A percentile compares a stretch with the other conserved stretches of the same genome.
Evolutionary conservation across 2,797 vertebrate genomes (phyloP).

Genomic region (Gymnoscopelus braueri): DNA sequence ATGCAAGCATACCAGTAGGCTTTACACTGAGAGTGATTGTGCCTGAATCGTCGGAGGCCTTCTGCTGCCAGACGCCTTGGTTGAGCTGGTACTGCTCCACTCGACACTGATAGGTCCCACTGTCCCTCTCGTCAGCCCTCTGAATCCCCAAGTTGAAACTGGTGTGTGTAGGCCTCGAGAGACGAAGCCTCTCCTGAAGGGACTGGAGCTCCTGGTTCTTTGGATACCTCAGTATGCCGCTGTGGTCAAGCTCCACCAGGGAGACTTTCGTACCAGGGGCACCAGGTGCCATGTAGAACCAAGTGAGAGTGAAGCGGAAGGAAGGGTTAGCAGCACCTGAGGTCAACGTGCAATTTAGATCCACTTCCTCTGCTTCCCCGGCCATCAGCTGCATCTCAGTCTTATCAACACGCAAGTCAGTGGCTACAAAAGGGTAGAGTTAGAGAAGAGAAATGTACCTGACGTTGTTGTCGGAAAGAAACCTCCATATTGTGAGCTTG

Average conservation of each 20-base stretch:
- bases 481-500: too few species aligned
- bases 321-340: slow-evolving; percentile 29
- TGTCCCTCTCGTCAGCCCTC: slow-evolving; percentile 43
- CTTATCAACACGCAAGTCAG: slow-evolving; percentile 35
- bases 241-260: slow-evolving; percentile 56
- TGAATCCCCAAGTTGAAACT: slow-evolving; percentile 56
- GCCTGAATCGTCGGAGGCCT: slow-evolving; percentile 33
- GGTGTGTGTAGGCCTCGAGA: slow-evolving; percentile 50
- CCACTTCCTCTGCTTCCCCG: slow-evolving; percentile 39
- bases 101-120: slow-evolving; percentile 59
- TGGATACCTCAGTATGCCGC: slow-evolving; percentile 54
- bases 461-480: too few species aligned
- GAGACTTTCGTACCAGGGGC: not conserved
- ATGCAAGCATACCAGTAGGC: slow-evolving; percentile 46
- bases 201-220: not conserved
- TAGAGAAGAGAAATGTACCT: too few species aligned
- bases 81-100: slow-evolving; percentile 64
- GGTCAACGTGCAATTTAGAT: slow-evolving; percentile 52
- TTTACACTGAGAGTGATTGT: slow-evolving; percentile 39
- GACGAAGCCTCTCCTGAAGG: slow-evolving; percentile 55
- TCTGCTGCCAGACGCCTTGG: slow-evolving; percentile 53
- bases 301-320: slow-evolving; percentile 55
- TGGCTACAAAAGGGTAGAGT: slow-evolving; percentile 30
- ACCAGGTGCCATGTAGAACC: slow-evolving; percentile 37
- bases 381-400: not conserved